A percentile compares a stretch with the other conserved stretches of the same genome.
phyloP scores from a whole-genome alignment of 2,113 vertebrate genomes.

The Glaucidium brasilianum region DNA sequence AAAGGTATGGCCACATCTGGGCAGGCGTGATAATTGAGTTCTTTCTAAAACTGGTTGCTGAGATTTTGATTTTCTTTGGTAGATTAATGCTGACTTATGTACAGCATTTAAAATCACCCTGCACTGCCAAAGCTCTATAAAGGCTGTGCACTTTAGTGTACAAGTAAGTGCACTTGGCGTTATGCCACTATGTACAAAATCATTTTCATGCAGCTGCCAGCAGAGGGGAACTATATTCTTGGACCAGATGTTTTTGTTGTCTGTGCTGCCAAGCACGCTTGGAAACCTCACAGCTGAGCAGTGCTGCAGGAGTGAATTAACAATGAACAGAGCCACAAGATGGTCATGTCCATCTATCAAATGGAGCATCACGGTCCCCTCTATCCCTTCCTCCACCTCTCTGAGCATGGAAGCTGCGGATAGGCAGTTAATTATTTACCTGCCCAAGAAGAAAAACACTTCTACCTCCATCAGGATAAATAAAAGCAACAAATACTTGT shows the following conservation, averaged over 20 bases:
- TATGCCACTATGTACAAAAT: slow-evolving; percentile 7
- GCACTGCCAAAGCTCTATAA: slow-evolving; percentile 11
- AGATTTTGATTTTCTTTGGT: slow-evolving; percentile 18
- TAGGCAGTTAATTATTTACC: slow-evolving; percentile 2
- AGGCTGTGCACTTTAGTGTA: slow-evolving; percentile 18
- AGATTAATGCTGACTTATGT: slow-evolving; percentile 32
- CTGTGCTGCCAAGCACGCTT: slow-evolving; percentile 36
- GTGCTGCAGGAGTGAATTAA: slow-evolving; percentile 40
- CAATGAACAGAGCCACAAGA: slow-evolving; percentile 59
- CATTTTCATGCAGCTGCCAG: slow-evolving; percentile 50
- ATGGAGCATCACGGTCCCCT: not conserved
- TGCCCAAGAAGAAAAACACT: not conserved
- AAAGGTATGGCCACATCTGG: not conserved
- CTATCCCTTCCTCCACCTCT: not conserved
- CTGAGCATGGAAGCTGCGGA: not conserved
- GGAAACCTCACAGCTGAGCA: slow-evolving; percentile 58
- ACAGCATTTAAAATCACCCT: not conserved
- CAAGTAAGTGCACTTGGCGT: slow-evolving; percentile 30
- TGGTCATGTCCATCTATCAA: slow-evolving; percentile 9
- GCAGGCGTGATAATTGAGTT: not conserved
- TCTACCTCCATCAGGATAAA: not conserved
- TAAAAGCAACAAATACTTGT: not conserved
- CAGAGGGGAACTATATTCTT: slow-evolving; percentile 57
- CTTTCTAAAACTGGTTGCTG: not conserved
- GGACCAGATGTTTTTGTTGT: slow-evolving; percentile 57